Conservation (phyloP, 1,140 invertebrate species). For the Fopius arisanus region DNA sequence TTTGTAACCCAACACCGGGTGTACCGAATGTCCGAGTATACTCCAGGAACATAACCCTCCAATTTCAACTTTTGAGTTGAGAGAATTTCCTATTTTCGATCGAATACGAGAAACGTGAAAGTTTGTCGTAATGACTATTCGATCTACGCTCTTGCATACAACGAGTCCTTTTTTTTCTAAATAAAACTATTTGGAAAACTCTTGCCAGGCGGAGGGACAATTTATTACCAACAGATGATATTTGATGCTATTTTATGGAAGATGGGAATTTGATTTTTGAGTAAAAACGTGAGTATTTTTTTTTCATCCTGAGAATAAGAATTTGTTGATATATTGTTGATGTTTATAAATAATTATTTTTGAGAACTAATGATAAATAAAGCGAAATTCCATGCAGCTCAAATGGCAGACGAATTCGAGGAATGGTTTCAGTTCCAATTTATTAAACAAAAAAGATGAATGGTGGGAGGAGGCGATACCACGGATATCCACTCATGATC, state of each 20-base stretch:
- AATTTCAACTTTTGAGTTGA: not conserved
- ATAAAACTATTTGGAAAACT: slow-evolving; percentile 26
- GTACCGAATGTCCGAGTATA: slow-evolving; percentile 5
- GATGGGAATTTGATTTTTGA: too few relatives aligned
- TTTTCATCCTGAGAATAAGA: too few relatives aligned
- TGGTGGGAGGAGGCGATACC: slow-evolving; percentile 2
- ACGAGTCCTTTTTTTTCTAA: slow-evolving; percentile 41
- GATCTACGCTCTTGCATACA: slow-evolving; percentile 45
- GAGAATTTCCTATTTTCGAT: not conserved
- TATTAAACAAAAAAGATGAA: slow-evolving; percentile 1
- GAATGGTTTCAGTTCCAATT: slow-evolving; percentile 6
- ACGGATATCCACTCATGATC: not conserved
- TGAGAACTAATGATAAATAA: not conserved
- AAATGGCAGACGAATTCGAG: not conserved
- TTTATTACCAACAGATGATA: not conserved
- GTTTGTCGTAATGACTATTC: slow-evolving; percentile 42
- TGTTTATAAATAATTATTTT: too few relatives aligned
- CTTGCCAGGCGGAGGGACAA: not conserved
- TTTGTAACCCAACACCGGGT: slow-evolving; percentile 8
- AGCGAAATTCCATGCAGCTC: not conserved
- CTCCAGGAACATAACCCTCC: not conserved
- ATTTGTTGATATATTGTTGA: too few relatives aligned
- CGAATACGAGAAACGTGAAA: slow-evolving; percentile 11
- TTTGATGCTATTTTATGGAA: too few relatives aligned
- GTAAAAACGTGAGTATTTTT: too few relatives aligned